These are phyloP conservation scores for Nephrotoma flavescens DNA, from an alignment of 2,888 invertebrate species.

Conservation along the genomic window DNA sequence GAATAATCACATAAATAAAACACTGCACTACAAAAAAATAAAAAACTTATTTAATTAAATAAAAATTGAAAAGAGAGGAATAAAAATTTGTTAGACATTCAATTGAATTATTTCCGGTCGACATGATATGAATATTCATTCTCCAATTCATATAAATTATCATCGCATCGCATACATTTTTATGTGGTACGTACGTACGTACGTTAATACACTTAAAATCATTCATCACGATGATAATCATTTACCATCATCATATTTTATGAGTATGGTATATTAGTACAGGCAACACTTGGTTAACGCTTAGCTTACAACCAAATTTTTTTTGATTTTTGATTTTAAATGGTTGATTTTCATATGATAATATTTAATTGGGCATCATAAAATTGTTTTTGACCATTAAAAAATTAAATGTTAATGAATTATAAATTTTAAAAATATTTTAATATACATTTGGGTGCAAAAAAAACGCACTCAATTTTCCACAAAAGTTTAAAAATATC, in stretches of 20 bases:
- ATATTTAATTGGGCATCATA: too few species aligned
- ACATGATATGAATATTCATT: constrained; percentile 4
- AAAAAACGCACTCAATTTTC: too few species aligned
- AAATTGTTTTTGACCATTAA: too few species aligned
- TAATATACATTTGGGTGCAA: too few species aligned
- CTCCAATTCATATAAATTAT: not conserved
- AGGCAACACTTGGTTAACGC: not conserved
- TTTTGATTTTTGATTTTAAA: too few species aligned
- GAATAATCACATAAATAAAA: not conserved
- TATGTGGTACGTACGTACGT: too few species aligned
- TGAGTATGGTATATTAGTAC: not conserved
- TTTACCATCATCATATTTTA: not conserved
- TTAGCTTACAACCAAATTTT: not conserved
- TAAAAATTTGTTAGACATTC: constrained; percentile 1
- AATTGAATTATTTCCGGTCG: constrained; percentile 3
- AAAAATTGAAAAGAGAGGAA: not conserved
- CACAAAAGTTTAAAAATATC: too few species aligned
- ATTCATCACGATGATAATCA: not conserved
- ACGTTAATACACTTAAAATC: not conserved
- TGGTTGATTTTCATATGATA: too few species aligned
- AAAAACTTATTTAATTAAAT: not conserved
- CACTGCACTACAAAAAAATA: not conserved
- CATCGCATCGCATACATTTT: not conserved
- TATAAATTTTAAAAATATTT: too few species aligned
- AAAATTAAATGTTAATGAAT: too few species aligned